A percentile compares a stretch with the other conserved stretches of the same genome.
Conservation (phyloP, 2,113 vertebrate genomes). For the Nyctibius bracteatus region DNA sequence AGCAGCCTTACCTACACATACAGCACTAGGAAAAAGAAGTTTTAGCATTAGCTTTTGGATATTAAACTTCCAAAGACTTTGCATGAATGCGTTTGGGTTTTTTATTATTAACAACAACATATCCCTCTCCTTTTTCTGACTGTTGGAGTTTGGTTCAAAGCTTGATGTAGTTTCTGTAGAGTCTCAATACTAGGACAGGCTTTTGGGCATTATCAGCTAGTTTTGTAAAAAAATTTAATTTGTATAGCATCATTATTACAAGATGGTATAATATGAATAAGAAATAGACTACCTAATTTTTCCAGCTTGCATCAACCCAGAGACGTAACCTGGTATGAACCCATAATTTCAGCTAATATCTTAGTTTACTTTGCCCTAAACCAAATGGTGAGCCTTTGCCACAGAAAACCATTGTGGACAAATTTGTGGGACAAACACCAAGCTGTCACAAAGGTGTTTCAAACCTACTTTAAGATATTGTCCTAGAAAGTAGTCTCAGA, state of each 20-base stretch:
- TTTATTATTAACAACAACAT: not conserved
- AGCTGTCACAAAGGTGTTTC: conserved; percentile 24
- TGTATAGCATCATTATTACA: not conserved
- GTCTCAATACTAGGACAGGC: conserved; percentile 14
- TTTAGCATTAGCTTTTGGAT: conserved; percentile 40
- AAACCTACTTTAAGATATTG: conserved; percentile 24
- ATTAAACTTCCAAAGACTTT: conserved; percentile 59
- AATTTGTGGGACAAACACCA: conserved; percentile 34
- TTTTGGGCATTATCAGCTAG: not conserved
- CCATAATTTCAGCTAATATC: conserved; percentile 52
- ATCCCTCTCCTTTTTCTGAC: conserved; percentile 29
- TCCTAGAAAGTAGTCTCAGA: not conserved
- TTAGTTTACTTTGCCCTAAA: conserved; percentile 53
- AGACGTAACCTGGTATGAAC: conserved; percentile 40
- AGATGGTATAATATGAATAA: not conserved
- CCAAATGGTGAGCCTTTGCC: conserved; percentile 52
- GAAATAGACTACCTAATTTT: conserved; percentile 24
- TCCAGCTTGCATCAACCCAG: conserved; percentile 10
- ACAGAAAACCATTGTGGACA: conserved; percentile 46
- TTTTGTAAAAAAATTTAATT: conserved; percentile 1
- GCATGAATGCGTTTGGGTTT: not conserved
- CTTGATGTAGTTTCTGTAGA: conserved; percentile 2
- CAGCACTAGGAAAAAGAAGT: not conserved
- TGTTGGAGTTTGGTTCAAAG: conserved; percentile 53
- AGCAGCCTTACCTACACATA: not conserved